Base-by-base conservation (phyloP, 2,888 invertebrate genomes). In the Coelinius sp. region DNA sequence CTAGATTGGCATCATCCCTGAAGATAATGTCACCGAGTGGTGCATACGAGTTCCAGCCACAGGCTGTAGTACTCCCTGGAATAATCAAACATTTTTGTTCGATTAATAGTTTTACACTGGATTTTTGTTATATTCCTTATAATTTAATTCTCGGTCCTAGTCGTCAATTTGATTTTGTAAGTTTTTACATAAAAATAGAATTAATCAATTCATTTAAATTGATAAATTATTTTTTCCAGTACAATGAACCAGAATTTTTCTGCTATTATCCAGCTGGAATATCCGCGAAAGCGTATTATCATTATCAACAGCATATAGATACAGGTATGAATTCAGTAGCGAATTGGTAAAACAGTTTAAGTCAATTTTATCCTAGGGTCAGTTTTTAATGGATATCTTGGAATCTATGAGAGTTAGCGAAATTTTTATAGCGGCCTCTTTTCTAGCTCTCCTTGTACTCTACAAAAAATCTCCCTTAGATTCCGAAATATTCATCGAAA, bases 231-330 rank as follows among this genome's bases (percentile, higher is more conserved):
- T 59, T 1, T 7, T 59, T 59, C 10, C 59, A 59, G 59, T 31
- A 20, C 2, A 10, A 10, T 20, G 17, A 59, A 2, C 69, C 76
- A 7, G 35, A 70, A 7, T 62, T 76, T 2, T n/a, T 44, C 22
- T 70, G 71, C 1, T 71, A 76, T 31, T 10, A 69, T 68, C 76
- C 76, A 4, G 74, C 76, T 41, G 76, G 76, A 6, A 52, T 25
- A 10, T 74, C 76, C 20, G 63, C 73, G 6, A 65, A 70, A 20
- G 73, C 69, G 2, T 17, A 73, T 8, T 67, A 65, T 44, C 76
- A 76, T 56, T 76, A 53, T 31, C 35, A 41, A n/a, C 76, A 76
- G 71, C 71, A 76, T 64, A 52, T 76, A 0, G 6, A 62, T 2
- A 35, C 75, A 24, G 76, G 76, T 76, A 73, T n/a, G n/a, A n/a